Conservation (phyloP, 2,888 invertebrate species). For the Drepana falcataria region DNA sequence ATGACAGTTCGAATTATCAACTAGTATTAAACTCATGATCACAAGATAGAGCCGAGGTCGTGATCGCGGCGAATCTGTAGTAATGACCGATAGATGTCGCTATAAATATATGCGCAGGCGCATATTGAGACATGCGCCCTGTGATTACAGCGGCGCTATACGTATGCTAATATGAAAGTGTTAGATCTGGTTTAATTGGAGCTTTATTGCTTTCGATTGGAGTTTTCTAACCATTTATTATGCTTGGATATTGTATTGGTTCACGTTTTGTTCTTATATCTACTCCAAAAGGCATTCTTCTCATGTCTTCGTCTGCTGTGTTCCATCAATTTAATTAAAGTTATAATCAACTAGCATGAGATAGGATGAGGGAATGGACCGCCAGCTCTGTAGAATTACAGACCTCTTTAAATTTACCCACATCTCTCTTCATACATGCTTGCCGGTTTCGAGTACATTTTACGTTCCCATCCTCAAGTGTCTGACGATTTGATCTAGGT, state of each 20-base stretch:
- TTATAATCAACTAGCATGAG: no score
- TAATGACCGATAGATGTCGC: conserved; percentile 13
- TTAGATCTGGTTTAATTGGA: conserved; percentile 27
- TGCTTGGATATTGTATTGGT: conserved; percentile 16
- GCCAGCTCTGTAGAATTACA: no score
- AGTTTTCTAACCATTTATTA: conserved; percentile 2
- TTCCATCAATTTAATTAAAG: no score
- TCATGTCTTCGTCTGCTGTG: no score
- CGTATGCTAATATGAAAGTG: conserved; percentile 47
- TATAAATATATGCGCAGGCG: conserved; percentile 14
- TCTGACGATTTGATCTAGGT: no score
- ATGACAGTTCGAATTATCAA: background rate
- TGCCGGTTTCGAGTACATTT: no score
- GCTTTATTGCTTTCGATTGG: conserved; percentile 7
- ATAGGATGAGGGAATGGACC: no score
- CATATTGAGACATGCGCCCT: conserved; percentile 31
- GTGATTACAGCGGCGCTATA: conserved; percentile 55
- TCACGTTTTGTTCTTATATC: conserved; percentile 3
- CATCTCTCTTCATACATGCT: no score
- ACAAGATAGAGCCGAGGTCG: conserved; percentile 26
- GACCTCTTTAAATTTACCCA: no score
- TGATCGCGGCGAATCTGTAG: conserved; percentile 16
- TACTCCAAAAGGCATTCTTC: no score
- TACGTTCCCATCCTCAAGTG: no score
- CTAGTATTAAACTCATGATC: conserved; percentile 26